Conservation (phyloP, 1,140 invertebrate genomes). For the Anastrepha ludens region DNA sequence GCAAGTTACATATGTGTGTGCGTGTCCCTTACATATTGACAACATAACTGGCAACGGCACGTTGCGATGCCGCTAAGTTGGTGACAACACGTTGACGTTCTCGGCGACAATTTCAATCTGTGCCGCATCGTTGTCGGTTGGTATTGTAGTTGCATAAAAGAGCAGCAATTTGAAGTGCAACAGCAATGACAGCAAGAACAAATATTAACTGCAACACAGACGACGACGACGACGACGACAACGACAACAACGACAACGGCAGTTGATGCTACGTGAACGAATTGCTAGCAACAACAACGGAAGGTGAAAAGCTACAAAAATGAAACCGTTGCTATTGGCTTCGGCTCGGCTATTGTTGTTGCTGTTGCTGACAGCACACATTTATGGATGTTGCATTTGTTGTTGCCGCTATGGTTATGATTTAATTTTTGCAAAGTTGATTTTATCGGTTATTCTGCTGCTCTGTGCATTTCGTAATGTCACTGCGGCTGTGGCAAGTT, state of each 20-base stretch:
- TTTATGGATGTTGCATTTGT: not conserved
- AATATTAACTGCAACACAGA: not conserved
- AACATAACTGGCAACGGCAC: not conserved
- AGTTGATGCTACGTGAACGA: conserved; percentile 26
- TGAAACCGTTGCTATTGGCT: conserved; percentile 11
- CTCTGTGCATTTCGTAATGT: not conserved
- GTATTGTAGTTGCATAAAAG: conserved; percentile 27
- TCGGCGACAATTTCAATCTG: conserved; percentile 13
- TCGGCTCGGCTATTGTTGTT: not conserved
- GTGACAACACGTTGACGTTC: not conserved
- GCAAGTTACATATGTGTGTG: not conserved
- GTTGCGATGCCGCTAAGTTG: not conserved
- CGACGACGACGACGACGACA: not conserved
- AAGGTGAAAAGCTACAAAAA: not conserved
- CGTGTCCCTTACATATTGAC: not conserved
- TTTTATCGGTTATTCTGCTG: not conserved
- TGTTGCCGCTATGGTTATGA: conserved; percentile 44
- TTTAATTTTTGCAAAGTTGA: conserved; percentile 47
- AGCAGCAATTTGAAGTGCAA: conserved; percentile 50
- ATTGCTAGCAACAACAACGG: conserved; percentile 16
- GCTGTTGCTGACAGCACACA: not conserved
- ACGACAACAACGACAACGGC: not conserved
- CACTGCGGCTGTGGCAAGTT: not conserved
- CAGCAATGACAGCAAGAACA: conserved; percentile 30
- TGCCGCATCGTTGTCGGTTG: not conserved